Conservation (phyloP, 2,113 vertebrate genomes). For the Phalacrocorax aristotelis region DNA sequence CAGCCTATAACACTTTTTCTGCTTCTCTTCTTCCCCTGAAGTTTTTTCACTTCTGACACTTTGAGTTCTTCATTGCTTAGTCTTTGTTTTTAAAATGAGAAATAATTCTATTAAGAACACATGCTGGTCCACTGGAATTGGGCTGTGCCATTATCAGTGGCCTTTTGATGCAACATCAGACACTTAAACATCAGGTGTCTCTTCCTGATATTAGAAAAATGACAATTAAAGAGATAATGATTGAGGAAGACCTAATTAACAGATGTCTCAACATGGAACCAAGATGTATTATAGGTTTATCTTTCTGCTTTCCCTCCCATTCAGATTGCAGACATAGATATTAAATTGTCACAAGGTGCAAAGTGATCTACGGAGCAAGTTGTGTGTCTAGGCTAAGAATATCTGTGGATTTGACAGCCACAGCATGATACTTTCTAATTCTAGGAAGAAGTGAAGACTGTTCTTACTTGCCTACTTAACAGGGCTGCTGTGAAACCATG, state of each 20-base stretch:
- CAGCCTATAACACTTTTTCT: background rate
- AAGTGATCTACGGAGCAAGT: background rate
- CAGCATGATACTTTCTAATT: background rate
- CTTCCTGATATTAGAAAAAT: background rate
- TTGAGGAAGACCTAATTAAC: background rate
- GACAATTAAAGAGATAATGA: constrained; percentile 8
- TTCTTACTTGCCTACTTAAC: background rate
- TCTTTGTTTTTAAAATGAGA: background rate
- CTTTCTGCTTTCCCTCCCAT: background rate
- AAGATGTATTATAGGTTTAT: background rate
- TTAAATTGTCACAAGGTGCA: background rate
- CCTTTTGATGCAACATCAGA: background rate
- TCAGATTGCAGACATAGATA: background rate
- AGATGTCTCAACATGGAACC: background rate
- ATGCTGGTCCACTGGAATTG: background rate
- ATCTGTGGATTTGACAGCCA: background rate
- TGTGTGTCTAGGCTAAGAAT: background rate
- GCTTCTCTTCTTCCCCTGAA: background rate
- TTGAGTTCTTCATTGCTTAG: background rate
- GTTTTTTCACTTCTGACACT: background rate
- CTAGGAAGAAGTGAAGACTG: background rate
- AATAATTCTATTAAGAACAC: background rate
- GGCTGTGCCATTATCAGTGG: background rate
- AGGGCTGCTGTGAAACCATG: background rate
- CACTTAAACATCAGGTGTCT: background rate